These are phyloP conservation scores for Prionchulus punctatus DNA, from an alignment of 2,888 invertebrate species.

Conservation along the genomic window DNA sequence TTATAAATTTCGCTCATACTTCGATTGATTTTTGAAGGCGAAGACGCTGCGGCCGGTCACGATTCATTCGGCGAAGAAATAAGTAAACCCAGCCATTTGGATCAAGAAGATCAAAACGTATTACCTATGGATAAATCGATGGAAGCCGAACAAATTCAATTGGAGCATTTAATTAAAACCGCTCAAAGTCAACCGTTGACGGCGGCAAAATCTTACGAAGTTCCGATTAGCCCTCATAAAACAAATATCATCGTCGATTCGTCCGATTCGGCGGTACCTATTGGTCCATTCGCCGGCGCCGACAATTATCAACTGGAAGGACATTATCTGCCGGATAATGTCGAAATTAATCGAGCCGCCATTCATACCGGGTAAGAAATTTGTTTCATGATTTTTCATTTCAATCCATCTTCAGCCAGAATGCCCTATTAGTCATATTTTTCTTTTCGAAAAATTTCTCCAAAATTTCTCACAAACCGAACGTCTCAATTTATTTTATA, in stretches of 20 bases:
- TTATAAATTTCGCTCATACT: neutral
- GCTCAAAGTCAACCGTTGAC: neutral
- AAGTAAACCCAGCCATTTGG: neutral
- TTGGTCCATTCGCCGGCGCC: no score
- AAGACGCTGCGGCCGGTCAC: neutral
- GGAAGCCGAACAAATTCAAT: neutral
- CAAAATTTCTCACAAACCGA: no score
- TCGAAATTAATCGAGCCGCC: neutral
- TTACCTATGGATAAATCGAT: constrained; percentile 1
- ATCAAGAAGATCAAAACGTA: neutral
- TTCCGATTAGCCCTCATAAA: no score
- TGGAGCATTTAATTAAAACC: neutral
- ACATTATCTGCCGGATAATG: constrained; percentile 7
- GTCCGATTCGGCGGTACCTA: no score
- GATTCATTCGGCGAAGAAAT: neutral
- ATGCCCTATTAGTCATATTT: no score
- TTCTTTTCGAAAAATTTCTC: no score
- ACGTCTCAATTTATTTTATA: no score
- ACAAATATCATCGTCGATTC: no score
- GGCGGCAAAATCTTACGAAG: no score
- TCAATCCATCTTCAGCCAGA: no score
- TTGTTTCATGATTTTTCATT: no score
- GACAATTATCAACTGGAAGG: constrained; percentile 5
- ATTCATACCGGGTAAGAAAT: constrained; percentile 3
- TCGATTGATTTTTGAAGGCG: neutral